Evolutionary conservation across 2,113 vertebrate genomes (phyloP), one percentile per base, ranked within the genome.

Genomic region (Alligator sinensis): DNA sequence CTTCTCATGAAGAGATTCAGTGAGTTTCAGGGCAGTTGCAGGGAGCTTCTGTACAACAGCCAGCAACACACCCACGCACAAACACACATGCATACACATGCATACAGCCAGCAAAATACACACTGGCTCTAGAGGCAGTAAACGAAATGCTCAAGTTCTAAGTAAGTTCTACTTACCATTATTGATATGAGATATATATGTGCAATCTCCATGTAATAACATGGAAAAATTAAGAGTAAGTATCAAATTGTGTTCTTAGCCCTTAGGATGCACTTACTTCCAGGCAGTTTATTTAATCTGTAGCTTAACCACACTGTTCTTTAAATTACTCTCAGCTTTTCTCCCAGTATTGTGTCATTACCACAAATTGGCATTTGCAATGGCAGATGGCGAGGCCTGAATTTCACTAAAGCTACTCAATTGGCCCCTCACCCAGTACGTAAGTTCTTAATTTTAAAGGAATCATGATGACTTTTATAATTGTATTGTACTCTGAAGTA

Each of bases 371-470:
- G 64, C 68, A 84, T 10, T 64, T 68, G 4, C 66, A n/a, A 27
- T 64, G 78, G 9, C n/a, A 64, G 5, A 3, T 16, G 34, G 38
- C 63, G 12, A 3, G 1, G 54, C 0, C 0, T 13, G 81, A 22
- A 2, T 82, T 84, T 63, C 8, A 28, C 54, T 84, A 61, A n/a
- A n/a, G 60, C 79, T 62, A 12, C 14, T 25, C 16, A 1, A 12
- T 86, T 60, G 0, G 15, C 9, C 18, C 25, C 30, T 58, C 38
- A 30, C 16, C 63, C 68, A 55, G 24, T 28, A 18, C 25, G 54
- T 9, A 22, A 18, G 15, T 12, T 16, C 60, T 81, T 62, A 12
- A 5, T 79, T 94, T 77, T n/a, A 55, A n/a, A 54, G 47, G 34
- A 54, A 9, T 30, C 9, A 14, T 14, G 18, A 18, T 76, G 54